These are phyloP conservation scores for Pseudolaguvia tuberculata DNA, from an alignment of 2,113 vertebrate species.

Conservation along the genomic window DNA sequence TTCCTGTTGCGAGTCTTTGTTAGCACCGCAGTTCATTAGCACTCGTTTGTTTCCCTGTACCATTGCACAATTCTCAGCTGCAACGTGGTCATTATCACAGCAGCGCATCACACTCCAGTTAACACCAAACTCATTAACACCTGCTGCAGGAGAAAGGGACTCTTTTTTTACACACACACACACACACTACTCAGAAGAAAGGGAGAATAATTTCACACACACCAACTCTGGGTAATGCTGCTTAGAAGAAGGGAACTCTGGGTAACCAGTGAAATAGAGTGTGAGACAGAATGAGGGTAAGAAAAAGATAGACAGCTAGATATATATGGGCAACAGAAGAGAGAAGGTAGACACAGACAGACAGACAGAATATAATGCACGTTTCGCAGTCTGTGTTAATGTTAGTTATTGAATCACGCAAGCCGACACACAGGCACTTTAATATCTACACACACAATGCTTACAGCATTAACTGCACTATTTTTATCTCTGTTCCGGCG, in stretches of 20 bases:
- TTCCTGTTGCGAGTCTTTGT: constrained; percentile 16
- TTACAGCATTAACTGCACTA: not conserved
- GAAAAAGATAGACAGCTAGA: not conserved
- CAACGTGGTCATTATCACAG: not conserved
- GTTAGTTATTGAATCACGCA: not conserved
- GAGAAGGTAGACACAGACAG: not conserved
- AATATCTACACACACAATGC: not conserved
- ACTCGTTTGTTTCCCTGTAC: not conserved
- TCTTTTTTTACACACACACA: no score
- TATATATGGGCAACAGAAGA: not conserved
- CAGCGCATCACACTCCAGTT: not conserved
- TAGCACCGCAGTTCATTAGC: constrained; percentile 7
- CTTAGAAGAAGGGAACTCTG: not conserved
- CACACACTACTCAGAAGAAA: no score
- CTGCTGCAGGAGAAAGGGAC: not conserved
- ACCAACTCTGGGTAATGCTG: no score
- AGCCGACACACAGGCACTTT: not conserved
- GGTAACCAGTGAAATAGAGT: not conserved
- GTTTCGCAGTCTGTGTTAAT: not conserved
- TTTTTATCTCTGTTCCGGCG: not conserved
- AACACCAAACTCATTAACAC: not conserved
- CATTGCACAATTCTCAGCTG: not conserved
- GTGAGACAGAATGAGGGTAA: not conserved
- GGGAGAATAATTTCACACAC: no score
- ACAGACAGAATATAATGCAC: no score